phyloP scores from a whole-genome alignment of 2,888 invertebrate species.

The Cyrtodaria siliqua region DNA sequence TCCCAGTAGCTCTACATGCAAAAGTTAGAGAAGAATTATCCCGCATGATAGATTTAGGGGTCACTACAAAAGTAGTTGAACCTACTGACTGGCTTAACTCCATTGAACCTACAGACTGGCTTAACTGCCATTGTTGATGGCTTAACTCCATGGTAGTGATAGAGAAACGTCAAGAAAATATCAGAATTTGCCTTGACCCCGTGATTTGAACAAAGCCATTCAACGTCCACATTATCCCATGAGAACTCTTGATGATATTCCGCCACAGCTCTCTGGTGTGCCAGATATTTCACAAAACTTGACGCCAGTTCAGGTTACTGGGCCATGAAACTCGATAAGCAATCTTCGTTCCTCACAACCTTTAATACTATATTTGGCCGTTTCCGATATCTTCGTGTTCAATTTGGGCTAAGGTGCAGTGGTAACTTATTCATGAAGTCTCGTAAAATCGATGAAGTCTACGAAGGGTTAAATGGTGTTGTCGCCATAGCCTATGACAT shows the following conservation, averaged over 20 bases:
- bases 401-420: constrained; percentile 56
- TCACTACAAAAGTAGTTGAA: constrained; percentile 44
- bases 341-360: constrained; percentile 34
- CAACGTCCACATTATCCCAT: constrained; percentile 39
- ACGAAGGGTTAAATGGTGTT: constrained; percentile 45
- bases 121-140: too few species aligned
- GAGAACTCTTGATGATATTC: constrained; percentile 59
- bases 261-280: constrained; percentile 28
- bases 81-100: constrained; percentile 35
- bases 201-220: constrained; percentile 7
- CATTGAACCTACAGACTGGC: constrained; percentile 39
- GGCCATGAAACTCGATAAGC: constrained; percentile 42
- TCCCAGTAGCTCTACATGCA: constrained; percentile 41
- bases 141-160: constrained; percentile 8
- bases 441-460: constrained; percentile 41
- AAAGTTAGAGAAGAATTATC: constrained; percentile 48
- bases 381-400: constrained; percentile 39
- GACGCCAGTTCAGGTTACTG: constrained; percentile 31
- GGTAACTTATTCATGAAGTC: constrained; percentile 55
- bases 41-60: constrained; percentile 27
- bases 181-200: constrained; percentile 18
- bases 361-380: constrained; percentile 44
- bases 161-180: constrained; percentile 5
- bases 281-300: constrained; percentile 23
- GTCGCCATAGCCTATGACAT: constrained; percentile 39